Evolutionary conservation across 2,888 invertebrate species (phyloP).

Genomic region (Sphaeridia pumilis): DNA sequence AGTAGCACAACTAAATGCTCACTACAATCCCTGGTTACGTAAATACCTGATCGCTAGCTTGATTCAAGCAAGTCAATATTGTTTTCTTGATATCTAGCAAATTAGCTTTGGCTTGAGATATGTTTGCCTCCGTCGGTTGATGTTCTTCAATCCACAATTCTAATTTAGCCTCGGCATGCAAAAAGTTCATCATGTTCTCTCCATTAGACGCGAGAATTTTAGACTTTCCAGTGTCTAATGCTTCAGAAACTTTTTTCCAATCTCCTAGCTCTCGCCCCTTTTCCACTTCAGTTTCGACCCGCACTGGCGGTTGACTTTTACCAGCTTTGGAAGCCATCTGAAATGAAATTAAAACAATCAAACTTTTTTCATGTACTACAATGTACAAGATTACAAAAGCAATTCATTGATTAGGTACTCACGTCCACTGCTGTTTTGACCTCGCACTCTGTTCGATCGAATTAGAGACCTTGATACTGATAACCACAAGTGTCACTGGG

Average conservation of each 20-base stretch:
- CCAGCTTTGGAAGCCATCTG: constrained; percentile 14
- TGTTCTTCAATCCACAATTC: constrained; percentile 80
- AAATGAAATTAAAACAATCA: too few species aligned
- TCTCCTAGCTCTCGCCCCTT: constrained; percentile 82
- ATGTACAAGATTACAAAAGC: too few species aligned
- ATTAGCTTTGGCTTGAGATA: constrained; percentile 61
- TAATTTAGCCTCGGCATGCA: constrained; percentile 59
- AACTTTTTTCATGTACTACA: too few species aligned
- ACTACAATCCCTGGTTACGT: constrained; percentile 14
- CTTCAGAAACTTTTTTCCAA: constrained; percentile 79
- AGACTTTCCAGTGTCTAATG: constrained; percentile 72
- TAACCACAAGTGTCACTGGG: too few species aligned
- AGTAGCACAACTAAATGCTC: too few species aligned
- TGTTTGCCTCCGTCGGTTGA: constrained; percentile 69
- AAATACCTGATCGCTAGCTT: constrained; percentile 56
- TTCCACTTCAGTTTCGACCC: constrained; percentile 70
- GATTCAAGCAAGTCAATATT: constrained; percentile 40
- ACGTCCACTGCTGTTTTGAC: too few species aligned
- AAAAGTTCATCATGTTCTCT: constrained; percentile 28
- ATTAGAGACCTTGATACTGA: too few species aligned
- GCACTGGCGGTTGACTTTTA: constrained; percentile 10
- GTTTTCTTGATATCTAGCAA: constrained; percentile 65
- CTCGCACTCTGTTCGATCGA: too few species aligned
- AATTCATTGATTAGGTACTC: too few species aligned
- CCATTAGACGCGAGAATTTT: constrained; percentile 11